Evolutionary conservation across 2,797 vertebrate species (phyloP).

Genomic region (Bradypodion ventrale): DNA sequence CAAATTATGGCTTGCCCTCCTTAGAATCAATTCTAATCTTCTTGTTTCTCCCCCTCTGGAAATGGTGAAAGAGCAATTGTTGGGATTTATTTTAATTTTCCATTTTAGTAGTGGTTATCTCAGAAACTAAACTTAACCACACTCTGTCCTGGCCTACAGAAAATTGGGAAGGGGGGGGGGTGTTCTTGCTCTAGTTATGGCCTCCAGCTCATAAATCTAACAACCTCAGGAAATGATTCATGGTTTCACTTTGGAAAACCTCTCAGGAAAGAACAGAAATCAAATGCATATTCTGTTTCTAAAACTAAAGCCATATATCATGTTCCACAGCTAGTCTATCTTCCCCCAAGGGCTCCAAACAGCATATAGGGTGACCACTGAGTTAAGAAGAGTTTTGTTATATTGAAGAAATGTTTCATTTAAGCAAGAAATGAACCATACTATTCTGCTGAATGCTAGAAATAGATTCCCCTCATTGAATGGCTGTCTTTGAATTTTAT

Average conservation of each 20-base stretch:
- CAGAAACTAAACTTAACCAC: conserved; percentile 31
- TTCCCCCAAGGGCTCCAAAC: conserved; percentile 25
- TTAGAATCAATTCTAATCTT: neutral
- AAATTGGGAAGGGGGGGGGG: conserved; percentile 4
- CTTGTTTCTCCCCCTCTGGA: conserved; percentile 18
- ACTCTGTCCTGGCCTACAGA: conserved; percentile 47
- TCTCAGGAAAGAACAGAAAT: conserved; percentile 50
- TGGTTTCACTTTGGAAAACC: conserved; percentile 47
- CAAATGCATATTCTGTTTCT: conserved; percentile 41
- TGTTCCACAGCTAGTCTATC: conserved; percentile 26
- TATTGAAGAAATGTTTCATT: conserved; percentile 21
- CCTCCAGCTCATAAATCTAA: conserved; percentile 31
- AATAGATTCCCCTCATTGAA: neutral
- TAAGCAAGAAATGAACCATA: conserved; percentile 24
- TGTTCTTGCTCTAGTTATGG: conserved; percentile 34
- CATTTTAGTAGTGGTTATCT: conserved; percentile 28
- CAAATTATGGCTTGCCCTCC: neutral
- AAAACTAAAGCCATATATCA: conserved; percentile 45
- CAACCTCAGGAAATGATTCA: conserved; percentile 57
- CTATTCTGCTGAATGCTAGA: neutral
- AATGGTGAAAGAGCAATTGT: neutral
- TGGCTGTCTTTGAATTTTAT: neutral
- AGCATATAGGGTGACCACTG: conserved; percentile 5
- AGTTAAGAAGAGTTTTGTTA: conserved; percentile 35
- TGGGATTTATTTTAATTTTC: conserved; percentile 32